Evolutionary conservation across 2,113 vertebrate species (phyloP).

Genomic region (Orientallactaga bullata): DNA sequence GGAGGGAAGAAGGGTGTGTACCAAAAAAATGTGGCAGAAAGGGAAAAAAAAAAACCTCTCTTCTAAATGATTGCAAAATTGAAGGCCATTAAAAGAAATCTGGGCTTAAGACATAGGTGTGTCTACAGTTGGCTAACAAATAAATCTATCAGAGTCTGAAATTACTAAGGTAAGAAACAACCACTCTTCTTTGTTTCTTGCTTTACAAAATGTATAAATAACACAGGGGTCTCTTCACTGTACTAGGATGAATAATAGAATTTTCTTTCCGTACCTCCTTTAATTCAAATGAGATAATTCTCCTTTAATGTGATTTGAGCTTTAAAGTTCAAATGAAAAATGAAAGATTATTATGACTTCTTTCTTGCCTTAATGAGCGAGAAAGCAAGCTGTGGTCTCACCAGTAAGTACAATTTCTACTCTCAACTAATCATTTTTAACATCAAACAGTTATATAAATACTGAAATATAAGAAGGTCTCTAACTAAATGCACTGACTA

Average conservation of each 20-base stretch:
- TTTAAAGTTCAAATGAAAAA: conserved; percentile 24
- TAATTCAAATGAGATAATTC: conserved; percentile 57
- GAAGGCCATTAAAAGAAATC: conserved; percentile 56
- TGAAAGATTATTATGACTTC: conserved; percentile 50
- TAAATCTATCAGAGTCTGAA: conserved; percentile 69
- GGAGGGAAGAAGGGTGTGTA: conserved; percentile 68
- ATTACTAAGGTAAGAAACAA: conserved; percentile 64
- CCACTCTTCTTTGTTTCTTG: conserved; percentile 54
- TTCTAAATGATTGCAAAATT: conserved; percentile 75
- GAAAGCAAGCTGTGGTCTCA: conserved; percentile 34
- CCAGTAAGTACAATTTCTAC: conserved; percentile 33
- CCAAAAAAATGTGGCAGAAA: conserved; percentile 31
- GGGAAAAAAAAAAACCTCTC: conserved; percentile 14
- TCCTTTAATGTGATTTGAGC: conserved; percentile 51
- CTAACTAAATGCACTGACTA: conserved; percentile 39
- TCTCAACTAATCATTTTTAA: conserved; percentile 65
- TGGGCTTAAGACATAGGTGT: conserved; percentile 49
- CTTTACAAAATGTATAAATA: conserved; percentile 70
- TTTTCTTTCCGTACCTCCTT: conserved; percentile 60
- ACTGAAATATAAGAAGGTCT: conserved; percentile 42
- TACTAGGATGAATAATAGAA: conserved; percentile 23
- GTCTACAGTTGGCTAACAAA: conserved; percentile 62
- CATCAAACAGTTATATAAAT: conserved; percentile 49
- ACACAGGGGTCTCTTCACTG: neutral
- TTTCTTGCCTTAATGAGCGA: conserved; percentile 23